Percentiles rank a stretch among this genome's conserved stretches.
Evolutionary conservation across 2,888 invertebrate genomes (phyloP).

Genomic region (Pachliopta kotzebuea): DNA sequence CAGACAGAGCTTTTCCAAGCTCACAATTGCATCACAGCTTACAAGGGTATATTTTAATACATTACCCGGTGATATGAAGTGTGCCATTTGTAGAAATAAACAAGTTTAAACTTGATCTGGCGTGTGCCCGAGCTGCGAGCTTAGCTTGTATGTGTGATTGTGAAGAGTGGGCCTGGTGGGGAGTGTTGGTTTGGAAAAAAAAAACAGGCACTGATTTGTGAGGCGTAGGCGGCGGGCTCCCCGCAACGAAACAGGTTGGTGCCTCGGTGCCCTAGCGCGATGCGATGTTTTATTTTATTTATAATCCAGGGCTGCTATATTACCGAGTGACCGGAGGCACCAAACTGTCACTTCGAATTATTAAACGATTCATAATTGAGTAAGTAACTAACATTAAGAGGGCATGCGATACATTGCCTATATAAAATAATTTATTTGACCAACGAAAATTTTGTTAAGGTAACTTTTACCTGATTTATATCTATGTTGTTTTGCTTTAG

Average conservation of each 20-base stretch:
- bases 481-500: no score
- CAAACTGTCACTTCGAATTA: not conserved
- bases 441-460: no score
- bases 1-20: not conserved
- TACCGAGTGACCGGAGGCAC: constrained; percentile 20
- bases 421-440: no score
- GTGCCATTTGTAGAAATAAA: constrained; percentile 37
- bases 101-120: constrained; percentile 65
- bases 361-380: no score
- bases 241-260: constrained; percentile 70
- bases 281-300: constrained; percentile 62
- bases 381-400: no score
- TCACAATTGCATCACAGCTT: not conserved
- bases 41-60: not conserved
- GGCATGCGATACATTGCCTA: no score
- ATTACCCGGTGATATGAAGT: constrained; percentile 18
- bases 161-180: constrained; percentile 29
- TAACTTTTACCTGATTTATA: no score
- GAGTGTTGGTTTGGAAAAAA: constrained; percentile 40
- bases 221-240: constrained; percentile 66
- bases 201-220: constrained; percentile 71
- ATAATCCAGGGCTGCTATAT: constrained; percentile 57
- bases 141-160: constrained; percentile 30
- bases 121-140: constrained; percentile 43
- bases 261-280: constrained; percentile 61